Base-by-base conservation (phyloP, 2,113 vertebrate genomes). In the Rousettus leschenaultii region DNA sequence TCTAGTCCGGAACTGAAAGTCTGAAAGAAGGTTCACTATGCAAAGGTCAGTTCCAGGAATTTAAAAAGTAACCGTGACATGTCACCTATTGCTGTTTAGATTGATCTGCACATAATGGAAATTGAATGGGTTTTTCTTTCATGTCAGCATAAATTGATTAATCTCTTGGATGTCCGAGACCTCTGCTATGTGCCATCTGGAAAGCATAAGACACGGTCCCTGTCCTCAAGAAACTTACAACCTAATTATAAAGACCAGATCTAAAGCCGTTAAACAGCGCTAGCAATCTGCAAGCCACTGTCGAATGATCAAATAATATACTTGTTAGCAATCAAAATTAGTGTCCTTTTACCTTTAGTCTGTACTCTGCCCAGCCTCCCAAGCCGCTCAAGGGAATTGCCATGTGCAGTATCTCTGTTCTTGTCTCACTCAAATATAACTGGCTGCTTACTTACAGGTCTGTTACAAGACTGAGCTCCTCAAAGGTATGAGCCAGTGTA, bases 191-290 rank as follows among this genome's bases (percentile, higher is more conserved):
- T 74, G 18, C 77, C 63, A 43, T 94, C 90, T 95, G 59, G 57
- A 78, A 71, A 70, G 26, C 51, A 61, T 61, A 61, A 82, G 30
- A 45, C 18, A 26, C 70, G 57, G 30, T 61, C 18, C 66, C 68
- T 96, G 75, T 43, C 80, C 59, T 88, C 43, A 71, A 73, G 63
- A 95, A 92, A 78, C 75, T 78, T 97, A 24, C 28, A 90, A 2
- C 55, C 48, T 68, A 35, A 11, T 61, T 86, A 57, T 30, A 22
- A 73, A 95, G 55, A 66, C 33, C 48, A 89, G 30, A 78, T 53
- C 68, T 66, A 68, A 90, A 68, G 59, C 59, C n/a, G 12, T 59
- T 87, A 53, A 48, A 19, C 21, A 82, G 19, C 22, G 13, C 43
- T 68, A 1, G 30, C 28, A 14, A 19, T 18, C 48, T 24, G 24